These are phyloP conservation scores for Egretta garzetta DNA, from an alignment of 2,113 vertebrate species.

Conservation along the genomic window DNA sequence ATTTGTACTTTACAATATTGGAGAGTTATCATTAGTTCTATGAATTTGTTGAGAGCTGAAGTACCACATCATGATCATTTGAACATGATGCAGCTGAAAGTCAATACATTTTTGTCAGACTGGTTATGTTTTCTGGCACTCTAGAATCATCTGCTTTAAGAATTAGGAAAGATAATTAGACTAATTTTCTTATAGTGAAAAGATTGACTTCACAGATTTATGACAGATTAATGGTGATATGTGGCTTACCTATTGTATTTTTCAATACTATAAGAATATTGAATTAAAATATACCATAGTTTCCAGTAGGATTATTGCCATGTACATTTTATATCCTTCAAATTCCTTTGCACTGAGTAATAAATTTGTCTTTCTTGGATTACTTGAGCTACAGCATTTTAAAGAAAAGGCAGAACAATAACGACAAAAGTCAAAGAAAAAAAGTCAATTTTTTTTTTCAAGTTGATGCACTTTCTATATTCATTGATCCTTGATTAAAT, in stretches of 20 bases:
- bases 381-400: neutral
- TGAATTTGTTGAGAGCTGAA: neutral
- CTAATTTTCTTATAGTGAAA: neutral
- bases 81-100: neutral
- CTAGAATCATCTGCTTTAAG: neutral
- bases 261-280: neutral
- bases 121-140: neutral
- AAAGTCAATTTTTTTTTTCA: neutral
- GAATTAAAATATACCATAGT: neutral
- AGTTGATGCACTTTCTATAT: neutral
- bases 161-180: neutral
- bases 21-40: neutral
- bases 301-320: neutral
- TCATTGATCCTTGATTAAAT: neutral
- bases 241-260: neutral
- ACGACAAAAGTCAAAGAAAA: neutral
- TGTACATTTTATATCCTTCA: neutral
- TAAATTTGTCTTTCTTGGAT: neutral
- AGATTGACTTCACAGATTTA: neutral
- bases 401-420: neutral
- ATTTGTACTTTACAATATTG: neutral
- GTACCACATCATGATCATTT: neutral
- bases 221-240: neutral
- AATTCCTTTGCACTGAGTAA: neutral
- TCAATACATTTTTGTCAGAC: neutral